Evolutionary conservation across 2,888 invertebrate species (phyloP).

Genomic region (Tethea ocularis): DNA sequence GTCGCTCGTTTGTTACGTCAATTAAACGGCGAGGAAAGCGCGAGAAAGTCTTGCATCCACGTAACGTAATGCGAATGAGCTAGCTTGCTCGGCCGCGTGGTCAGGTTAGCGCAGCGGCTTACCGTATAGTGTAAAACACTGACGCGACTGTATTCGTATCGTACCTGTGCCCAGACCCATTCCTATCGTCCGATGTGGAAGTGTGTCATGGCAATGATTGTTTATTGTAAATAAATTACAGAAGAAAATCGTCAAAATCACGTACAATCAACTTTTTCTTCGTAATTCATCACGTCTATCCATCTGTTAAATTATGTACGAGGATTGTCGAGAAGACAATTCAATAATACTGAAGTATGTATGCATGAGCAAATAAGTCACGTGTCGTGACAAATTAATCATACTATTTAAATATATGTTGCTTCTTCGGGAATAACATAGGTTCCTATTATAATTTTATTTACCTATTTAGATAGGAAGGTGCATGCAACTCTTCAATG

Average conservation of each 20-base stretch:
- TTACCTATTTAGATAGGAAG: background rate
- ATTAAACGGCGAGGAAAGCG: slow-evolving; percentile 79
- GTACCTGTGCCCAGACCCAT: slow-evolving; percentile 16
- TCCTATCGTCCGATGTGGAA: slow-evolving; percentile 44
- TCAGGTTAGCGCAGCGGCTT: no score
- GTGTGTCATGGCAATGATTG: slow-evolving; percentile 75
- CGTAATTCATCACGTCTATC: background rate
- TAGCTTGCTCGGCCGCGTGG: slow-evolving; percentile 35
- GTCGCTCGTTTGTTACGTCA: slow-evolving; percentile 80
- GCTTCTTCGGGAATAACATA: no score
- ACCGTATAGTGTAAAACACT: slow-evolving; percentile 45
- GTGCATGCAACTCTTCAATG: background rate
- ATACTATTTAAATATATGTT: background rate
- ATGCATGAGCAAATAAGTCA: background rate
- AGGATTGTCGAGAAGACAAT: background rate
- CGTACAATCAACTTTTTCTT: slow-evolving; percentile 25
- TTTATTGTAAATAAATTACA: slow-evolving; percentile 72
- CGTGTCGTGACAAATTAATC: background rate
- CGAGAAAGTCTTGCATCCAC: slow-evolving; percentile 75
- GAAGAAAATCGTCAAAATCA: slow-evolving; percentile 29
- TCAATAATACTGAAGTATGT: background rate
- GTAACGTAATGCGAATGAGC: slow-evolving; percentile 70
- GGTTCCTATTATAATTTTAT: no score
- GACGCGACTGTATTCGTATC: no score
- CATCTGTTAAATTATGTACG: background rate